A percentile compares a stretch with the other conserved stretches of the same genome.
Evolutionary conservation across 1,140 invertebrate species (phyloP).

Genomic region (Heliconius hermathena): DNA sequence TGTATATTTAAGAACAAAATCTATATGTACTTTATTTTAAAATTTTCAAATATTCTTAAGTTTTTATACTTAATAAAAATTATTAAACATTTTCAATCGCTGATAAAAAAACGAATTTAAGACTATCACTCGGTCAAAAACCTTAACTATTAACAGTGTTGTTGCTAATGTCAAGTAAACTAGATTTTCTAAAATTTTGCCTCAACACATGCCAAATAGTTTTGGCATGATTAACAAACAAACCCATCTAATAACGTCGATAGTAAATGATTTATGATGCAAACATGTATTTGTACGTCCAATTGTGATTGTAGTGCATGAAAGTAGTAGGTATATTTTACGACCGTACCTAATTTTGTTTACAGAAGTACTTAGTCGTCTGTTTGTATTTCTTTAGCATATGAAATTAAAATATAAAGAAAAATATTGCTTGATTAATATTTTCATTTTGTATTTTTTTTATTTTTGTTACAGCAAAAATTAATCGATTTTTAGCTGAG

Average conservation of each 20-base stretch:
- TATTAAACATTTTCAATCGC: neutral
- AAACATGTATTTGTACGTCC: neutral
- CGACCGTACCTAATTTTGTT: neutral
- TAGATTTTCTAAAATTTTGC: conserved; percentile 23
- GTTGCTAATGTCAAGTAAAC: conserved; percentile 25
- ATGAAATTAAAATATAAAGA: too few species aligned
- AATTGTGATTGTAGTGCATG: neutral
- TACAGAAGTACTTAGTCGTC: neutral
- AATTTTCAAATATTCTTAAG: neutral
- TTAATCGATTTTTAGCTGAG: too few species aligned
- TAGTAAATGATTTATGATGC: conserved; percentile 27
- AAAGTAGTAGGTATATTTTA: neutral
- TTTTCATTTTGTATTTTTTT: too few species aligned
- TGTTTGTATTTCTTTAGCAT: neutral
- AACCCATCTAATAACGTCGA: conserved; percentile 1
- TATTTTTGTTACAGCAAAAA: too few species aligned
- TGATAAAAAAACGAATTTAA: neutral
- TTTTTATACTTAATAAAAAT: neutral
- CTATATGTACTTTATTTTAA: too few species aligned
- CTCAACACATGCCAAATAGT: conserved; percentile 33
- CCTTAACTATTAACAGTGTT: conserved; percentile 13
- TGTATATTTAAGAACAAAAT: neutral
- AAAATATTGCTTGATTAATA: too few species aligned
- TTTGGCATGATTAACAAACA: conserved; percentile 25
- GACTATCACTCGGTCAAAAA: neutral